Percentiles rank a stretch among this genome's conserved stretches.
Evolutionary conservation across 2,113 vertebrate genomes (phyloP).

Genomic region (Zapornia atra): DNA sequence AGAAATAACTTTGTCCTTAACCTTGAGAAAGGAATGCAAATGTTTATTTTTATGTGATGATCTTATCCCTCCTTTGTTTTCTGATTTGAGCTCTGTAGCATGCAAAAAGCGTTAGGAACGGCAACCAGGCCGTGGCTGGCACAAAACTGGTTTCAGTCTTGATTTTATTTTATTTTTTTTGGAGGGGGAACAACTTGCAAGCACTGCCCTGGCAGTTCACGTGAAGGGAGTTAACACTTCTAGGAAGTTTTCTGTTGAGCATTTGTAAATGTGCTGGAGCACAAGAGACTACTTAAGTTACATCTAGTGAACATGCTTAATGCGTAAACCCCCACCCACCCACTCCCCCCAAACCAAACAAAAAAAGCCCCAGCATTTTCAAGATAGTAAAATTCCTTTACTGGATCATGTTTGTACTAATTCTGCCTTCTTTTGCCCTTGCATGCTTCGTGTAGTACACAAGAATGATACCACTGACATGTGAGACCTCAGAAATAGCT

Average conservation of each 20-base stretch:
- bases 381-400: neutral
- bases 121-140: neutral
- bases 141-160: neutral
- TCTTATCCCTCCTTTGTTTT: neutral
- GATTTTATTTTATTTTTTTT: neutral
- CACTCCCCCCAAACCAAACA: neutral
- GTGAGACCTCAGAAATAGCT: constrained; percentile 28
- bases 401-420: neutral
- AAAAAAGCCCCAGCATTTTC: neutral
- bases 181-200: neutral
- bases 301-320: neutral
- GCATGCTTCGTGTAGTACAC: neutral
- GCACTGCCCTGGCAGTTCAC: neutral
- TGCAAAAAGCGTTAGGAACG: neutral
- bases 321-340: neutral
- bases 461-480: neutral
- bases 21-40: constrained; percentile 21
- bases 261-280: neutral
- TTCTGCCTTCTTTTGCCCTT: neutral
- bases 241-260: neutral
- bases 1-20: neutral
- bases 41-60: neutral
- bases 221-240: neutral
- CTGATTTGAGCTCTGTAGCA: neutral
- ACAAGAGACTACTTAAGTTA: neutral